A percentile compares a stretch with the other conserved stretches of the same genome.
These are phyloP conservation scores for Gallinago jamesoni DNA, from an alignment of 2,113 vertebrate genomes.

Conservation along the genomic window DNA sequence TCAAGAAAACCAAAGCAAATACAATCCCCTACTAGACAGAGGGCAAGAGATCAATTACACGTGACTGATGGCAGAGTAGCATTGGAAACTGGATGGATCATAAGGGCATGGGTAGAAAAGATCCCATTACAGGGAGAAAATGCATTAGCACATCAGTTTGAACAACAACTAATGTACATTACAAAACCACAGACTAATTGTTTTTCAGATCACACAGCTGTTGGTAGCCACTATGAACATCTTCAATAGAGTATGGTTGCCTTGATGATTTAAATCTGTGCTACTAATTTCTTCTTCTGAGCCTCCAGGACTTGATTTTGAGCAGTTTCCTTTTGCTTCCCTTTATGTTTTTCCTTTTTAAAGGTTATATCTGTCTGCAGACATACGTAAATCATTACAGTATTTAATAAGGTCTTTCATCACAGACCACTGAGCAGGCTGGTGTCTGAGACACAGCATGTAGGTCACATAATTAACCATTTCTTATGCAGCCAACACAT, in stretches of 20 bases:
- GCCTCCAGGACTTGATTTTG: neutral
- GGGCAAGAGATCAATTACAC: neutral
- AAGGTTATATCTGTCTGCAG: neutral
- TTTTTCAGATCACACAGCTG: neutral
- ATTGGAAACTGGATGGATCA: neutral
- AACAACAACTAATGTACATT: neutral
- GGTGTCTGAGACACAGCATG: conserved; percentile 16
- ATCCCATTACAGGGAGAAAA: neutral
- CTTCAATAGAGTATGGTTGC: neutral
- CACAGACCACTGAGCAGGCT: conserved; percentile 46
- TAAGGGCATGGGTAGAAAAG: neutral
- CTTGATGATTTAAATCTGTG: neutral
- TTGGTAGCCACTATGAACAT: neutral
- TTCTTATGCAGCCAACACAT: neutral
- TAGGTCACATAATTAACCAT: conserved; percentile 53
- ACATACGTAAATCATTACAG: neutral
- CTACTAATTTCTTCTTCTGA: neutral
- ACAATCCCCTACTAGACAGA: neutral
- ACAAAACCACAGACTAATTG: neutral
- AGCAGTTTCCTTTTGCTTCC: neutral
- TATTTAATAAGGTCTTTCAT: conserved; percentile 52
- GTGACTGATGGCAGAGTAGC: neutral
- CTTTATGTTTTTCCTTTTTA: neutral
- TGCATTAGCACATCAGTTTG: neutral
- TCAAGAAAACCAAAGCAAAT: neutral